Evolutionary conservation across 53 echinoderm and acorn worm genomes (phyloP).

Genomic region (Zoroaster sp.): DNA sequence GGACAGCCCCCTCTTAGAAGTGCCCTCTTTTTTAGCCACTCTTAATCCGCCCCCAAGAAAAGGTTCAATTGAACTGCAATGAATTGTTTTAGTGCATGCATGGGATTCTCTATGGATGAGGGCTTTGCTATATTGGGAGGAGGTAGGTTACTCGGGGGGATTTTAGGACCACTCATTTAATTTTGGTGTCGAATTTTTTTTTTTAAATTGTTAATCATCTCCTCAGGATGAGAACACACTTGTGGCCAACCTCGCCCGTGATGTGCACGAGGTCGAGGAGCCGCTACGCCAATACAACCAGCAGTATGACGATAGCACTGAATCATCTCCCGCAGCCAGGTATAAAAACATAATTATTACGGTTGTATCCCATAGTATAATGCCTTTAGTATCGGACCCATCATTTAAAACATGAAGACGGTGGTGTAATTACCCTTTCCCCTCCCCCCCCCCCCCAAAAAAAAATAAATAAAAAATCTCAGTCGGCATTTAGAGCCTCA

Average conservation of each 20-base stretch:
- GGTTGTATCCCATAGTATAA: no score
- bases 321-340: neutral
- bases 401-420: no score
- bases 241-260: conserved; percentile 6
- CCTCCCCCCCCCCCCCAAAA: neutral
- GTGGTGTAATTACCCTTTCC: neutral
- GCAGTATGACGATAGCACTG: neutral
- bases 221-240: conserved; percentile 31
- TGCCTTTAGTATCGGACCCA: no score
- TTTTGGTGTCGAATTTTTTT: neutral
- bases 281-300: neutral
- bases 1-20: no score
- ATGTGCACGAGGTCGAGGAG: neutral
- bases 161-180: neutral
- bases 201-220: neutral
- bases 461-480: neutral
- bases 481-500: no score
- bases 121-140: no score
- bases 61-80: no score
- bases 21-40: no score
- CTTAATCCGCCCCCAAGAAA: no score
- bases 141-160: neutral
- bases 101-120: no score
- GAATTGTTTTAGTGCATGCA: no score
- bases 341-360: no score